Conservation (phyloP, 2,888 invertebrate genomes). For the Platynereis dumerilii region DNA sequence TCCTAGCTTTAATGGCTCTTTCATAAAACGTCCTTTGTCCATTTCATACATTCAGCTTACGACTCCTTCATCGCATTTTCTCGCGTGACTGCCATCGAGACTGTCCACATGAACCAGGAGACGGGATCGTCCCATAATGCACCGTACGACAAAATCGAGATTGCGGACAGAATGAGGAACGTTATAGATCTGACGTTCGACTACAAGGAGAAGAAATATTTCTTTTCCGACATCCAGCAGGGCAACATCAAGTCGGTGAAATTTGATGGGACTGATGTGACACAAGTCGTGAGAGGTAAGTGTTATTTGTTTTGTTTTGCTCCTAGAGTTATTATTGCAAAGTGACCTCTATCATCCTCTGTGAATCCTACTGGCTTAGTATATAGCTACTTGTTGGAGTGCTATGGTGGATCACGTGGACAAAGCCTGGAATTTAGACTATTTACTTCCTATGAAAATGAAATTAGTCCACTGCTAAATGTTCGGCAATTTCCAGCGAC, state of each 20-base stretch:
- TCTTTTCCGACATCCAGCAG: slow-evolving; percentile 88
- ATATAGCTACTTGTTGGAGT: too few relatives aligned
- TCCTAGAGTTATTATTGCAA: background rate
- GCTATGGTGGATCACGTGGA: too few relatives aligned
- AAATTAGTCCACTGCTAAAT: too few relatives aligned
- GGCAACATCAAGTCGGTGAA: slow-evolving; percentile 82
- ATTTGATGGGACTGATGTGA: slow-evolving; percentile 80
- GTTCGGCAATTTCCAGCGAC: too few relatives aligned
- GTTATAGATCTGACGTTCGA: slow-evolving; percentile 85
- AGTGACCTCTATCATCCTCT: too few relatives aligned
- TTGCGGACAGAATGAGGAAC: slow-evolving; percentile 77
- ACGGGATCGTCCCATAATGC: slow-evolving; percentile 72
- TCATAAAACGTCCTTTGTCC: too few relatives aligned
- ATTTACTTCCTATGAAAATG: too few relatives aligned
- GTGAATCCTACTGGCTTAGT: too few relatives aligned
- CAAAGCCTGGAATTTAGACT: too few relatives aligned
- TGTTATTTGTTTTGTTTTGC: background rate
- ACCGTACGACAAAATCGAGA: slow-evolving; percentile 77
- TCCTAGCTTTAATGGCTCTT: too few relatives aligned
- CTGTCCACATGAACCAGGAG: slow-evolving; percentile 77
- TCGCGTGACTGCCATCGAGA: slow-evolving; percentile 80
- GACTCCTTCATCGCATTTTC: slow-evolving; percentile 85
- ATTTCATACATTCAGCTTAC: slow-evolving; percentile 75
- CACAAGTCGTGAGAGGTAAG: slow-evolving; percentile 65
- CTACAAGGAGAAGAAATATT: slow-evolving; percentile 73